Conservation (phyloP, 2,113 vertebrate genomes). For the Numida meleagris region DNA sequence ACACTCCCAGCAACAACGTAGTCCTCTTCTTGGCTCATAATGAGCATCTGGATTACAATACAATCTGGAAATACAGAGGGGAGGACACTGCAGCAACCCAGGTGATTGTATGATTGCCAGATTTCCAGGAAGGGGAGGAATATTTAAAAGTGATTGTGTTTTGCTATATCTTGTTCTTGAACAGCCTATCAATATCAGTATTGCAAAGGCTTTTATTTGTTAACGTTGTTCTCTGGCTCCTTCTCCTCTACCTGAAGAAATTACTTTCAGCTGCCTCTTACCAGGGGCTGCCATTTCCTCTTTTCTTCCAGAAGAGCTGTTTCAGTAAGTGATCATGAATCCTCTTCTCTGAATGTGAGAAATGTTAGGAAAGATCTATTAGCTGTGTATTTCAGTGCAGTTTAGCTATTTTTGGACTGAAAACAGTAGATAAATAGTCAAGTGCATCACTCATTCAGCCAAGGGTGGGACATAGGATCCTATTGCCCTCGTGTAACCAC, state of each 20-base stretch:
- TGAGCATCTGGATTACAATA: neutral
- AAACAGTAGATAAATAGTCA: neutral
- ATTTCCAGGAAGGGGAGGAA: neutral
- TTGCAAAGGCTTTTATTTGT: neutral
- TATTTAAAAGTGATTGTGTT: neutral
- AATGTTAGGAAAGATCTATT: neutral
- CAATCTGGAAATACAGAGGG: neutral
- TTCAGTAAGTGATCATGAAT: neutral
- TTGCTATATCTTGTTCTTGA: neutral
- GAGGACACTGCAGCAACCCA: neutral
- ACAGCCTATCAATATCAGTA: neutral
- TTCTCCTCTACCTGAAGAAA: neutral
- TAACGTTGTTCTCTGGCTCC: neutral
- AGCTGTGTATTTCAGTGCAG: neutral
- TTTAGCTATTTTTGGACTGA: accelerated
- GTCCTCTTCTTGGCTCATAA: neutral
- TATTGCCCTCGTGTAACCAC: accelerated
- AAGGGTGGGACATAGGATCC: neutral
- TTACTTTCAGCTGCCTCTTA: neutral
- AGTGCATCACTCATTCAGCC: neutral
- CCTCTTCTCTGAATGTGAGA: neutral
- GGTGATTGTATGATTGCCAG: neutral
- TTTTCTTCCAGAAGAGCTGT: neutral
- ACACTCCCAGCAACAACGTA: neutral
- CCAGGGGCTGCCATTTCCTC: neutral